Evolutionary conservation across 2,113 vertebrate species (phyloP).

Genomic region (Gracilinanus agilis): DNA sequence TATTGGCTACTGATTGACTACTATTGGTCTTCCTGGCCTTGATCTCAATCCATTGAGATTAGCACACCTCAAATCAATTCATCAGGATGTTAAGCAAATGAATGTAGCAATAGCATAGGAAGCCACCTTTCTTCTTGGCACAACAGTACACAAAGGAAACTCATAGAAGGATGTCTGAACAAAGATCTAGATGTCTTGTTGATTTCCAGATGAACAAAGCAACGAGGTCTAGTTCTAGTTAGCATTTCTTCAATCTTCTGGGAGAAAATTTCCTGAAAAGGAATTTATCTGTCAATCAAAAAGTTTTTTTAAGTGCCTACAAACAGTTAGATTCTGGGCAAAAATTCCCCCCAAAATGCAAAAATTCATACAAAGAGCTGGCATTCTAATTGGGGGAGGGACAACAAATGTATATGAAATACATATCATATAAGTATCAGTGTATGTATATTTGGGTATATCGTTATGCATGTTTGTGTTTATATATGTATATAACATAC

Average conservation of each 20-base stretch:
- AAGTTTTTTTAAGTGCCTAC: not conserved
- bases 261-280: not conserved
- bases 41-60: not conserved
- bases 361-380: not conserved
- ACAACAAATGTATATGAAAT: not conserved
- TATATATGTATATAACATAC: not conserved
- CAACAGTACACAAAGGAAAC: not conserved
- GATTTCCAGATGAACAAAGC: not conserved
- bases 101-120: not conserved
- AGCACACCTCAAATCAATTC: not conserved
- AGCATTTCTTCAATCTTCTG: not conserved
- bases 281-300: not conserved
- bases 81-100: not conserved
- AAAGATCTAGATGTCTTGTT: not conserved
- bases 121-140: not conserved
- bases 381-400: not conserved
- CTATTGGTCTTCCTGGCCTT: not conserved
- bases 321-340: not conserved
- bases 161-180: not conserved
- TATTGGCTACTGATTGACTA: not conserved
- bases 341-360: not conserved
- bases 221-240: not conserved
- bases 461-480: not conserved
- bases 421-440: not conserved
- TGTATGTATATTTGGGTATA: not conserved